Conservation (phyloP, 1,140 invertebrate species). For the Drosophila nasuta region DNA sequence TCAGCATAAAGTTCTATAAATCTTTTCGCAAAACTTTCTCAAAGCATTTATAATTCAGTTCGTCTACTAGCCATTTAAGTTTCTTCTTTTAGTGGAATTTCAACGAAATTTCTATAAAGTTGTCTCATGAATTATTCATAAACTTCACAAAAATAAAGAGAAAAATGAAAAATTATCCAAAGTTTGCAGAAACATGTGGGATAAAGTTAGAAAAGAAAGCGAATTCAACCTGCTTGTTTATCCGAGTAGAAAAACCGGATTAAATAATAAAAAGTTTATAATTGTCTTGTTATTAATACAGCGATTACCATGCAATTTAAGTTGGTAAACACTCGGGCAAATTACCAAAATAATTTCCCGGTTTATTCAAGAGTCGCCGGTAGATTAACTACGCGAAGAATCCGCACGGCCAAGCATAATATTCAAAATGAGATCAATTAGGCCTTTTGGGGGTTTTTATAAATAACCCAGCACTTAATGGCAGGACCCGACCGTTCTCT, state of each 20-base stretch:
- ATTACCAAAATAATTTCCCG: constrained; percentile 38
- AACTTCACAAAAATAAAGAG: constrained; percentile 49
- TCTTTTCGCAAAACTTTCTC: constrained; percentile 18
- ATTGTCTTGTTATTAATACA: constrained; percentile 66
- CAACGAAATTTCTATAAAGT: constrained; percentile 66
- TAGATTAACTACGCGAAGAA: constrained; percentile 3
- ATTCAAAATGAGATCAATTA: constrained; percentile 44
- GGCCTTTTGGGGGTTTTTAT: background rate
- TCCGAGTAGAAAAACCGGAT: constrained; percentile 51
- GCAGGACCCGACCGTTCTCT: constrained; percentile 19
- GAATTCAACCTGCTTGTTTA: constrained; percentile 31
- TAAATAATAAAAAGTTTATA: constrained; percentile 73
- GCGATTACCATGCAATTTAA: constrained; percentile 64
- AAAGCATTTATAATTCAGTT: constrained; percentile 55
- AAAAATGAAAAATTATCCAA: constrained; percentile 52
- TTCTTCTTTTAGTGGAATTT: constrained; percentile 56
- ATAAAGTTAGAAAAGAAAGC: constrained; percentile 15
- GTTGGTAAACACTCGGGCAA: constrained; percentile 37
- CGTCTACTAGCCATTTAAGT: constrained; percentile 44
- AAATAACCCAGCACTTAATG: constrained; percentile 42
- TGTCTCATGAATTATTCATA: constrained; percentile 73
- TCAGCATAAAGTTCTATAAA: background rate
- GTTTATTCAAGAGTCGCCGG: constrained; percentile 18
- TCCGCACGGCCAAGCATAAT: background rate
- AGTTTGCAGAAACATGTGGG: constrained; percentile 23